Evolutionary conservation across 2,113 vertebrate species (phyloP).

Genomic region (Panthera tigris): DNA sequence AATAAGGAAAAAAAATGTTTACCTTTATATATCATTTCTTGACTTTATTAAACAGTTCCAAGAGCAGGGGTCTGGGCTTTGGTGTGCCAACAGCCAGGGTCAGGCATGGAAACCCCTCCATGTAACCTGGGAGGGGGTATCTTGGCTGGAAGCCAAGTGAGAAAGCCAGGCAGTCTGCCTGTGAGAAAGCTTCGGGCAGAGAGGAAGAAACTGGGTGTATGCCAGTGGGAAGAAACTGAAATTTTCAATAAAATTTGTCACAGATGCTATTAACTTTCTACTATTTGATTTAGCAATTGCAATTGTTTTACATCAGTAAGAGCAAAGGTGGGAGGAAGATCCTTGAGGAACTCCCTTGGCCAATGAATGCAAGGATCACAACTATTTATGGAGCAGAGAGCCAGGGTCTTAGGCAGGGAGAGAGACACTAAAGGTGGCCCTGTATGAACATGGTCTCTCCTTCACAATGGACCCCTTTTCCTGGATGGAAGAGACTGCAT

Average conservation of each 20-base stretch:
- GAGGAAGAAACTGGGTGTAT: constrained; percentile 8
- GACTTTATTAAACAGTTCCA: constrained; percentile 71
- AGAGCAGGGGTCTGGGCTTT: constrained; percentile 40
- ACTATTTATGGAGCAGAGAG: background rate
- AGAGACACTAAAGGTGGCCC: background rate
- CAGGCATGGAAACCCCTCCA: background rate
- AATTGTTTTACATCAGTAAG: background rate
- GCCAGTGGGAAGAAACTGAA: background rate
- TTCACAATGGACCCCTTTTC: background rate
- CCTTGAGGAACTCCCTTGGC: background rate
- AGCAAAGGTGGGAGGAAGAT: background rate
- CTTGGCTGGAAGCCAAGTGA: constrained; percentile 15
- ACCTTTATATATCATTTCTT: constrained; percentile 41
- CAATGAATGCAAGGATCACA: background rate
- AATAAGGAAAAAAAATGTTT: constrained; percentile 50
- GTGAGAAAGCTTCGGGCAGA: background rate
- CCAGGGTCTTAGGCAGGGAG: background rate
- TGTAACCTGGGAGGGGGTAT: background rate
- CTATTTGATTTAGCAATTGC: constrained; percentile 34
- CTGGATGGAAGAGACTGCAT: background rate
- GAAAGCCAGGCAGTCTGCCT: background rate
- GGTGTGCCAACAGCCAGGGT: background rate
- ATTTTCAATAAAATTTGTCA: constrained; percentile 53
- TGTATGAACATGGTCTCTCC: background rate
- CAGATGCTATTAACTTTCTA: constrained; percentile 18